Evolutionary conservation across 2,797 vertebrate species (phyloP).

Genomic region (Moxostoma hubbsi): DNA sequence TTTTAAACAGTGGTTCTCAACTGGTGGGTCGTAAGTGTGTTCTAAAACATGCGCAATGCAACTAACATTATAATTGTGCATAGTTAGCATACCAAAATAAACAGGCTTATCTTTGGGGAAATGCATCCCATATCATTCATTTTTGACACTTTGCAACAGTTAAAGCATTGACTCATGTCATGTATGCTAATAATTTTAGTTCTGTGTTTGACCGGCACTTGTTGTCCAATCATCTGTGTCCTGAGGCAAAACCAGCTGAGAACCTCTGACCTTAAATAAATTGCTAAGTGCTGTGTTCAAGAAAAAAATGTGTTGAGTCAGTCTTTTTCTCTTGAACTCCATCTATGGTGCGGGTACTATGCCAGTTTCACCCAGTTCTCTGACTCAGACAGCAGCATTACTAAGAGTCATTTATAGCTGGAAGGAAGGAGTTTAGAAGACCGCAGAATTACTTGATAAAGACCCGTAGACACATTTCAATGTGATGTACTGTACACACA

Average conservation of each 20-base stretch:
- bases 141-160: too few species aligned
- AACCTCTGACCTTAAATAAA: neutral
- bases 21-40: too few species aligned
- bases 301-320: neutral
- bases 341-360: neutral
- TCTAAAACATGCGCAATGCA: too few species aligned
- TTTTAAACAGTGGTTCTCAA: neutral
- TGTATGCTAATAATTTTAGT: too few species aligned
- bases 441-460: neutral
- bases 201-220: neutral
- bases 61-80: too few species aligned
- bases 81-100: too few species aligned
- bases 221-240: too few species aligned
- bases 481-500: neutral
- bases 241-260: too few species aligned
- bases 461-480: neutral
- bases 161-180: too few species aligned
- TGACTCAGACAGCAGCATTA: neutral
- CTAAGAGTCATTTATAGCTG: neutral
- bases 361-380: neutral
- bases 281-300: neutral
- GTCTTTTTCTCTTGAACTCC: neutral
- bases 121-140: too few species aligned
- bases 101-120: too few species aligned
- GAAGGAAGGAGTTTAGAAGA: neutral